These are phyloP conservation scores for Channa maculata DNA, from an alignment of 2,113 vertebrate genomes.

Conservation along the genomic window DNA sequence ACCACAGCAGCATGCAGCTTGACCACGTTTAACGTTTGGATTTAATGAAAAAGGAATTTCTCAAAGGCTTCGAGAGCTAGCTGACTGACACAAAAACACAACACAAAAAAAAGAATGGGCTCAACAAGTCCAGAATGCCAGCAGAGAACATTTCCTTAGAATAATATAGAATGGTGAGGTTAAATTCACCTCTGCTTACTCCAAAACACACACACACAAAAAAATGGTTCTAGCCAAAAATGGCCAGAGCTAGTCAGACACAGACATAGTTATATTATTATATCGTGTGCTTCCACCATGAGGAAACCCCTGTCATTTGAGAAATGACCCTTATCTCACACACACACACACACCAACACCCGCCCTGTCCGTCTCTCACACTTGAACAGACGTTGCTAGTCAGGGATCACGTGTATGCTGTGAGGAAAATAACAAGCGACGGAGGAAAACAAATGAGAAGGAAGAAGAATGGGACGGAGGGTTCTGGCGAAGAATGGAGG, in stretches of 20 bases:
- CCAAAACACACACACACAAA: background rate
- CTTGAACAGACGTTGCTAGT: constrained; percentile 20
- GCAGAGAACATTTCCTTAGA: background rate
- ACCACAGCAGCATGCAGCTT: no score
- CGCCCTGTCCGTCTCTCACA: constrained; percentile 25
- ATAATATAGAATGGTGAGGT: background rate
- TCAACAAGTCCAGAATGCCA: no score
- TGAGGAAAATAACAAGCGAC: constrained; percentile 34
- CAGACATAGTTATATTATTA: background rate
- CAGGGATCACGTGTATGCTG: constrained; percentile 15
- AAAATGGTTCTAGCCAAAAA: background rate
- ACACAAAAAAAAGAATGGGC: no score
- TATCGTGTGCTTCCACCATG: background rate
- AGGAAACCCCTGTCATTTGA: constrained; percentile 44
- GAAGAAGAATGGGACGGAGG: background rate
- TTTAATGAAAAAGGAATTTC: no score
- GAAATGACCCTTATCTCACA: constrained; percentile 21
- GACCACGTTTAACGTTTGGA: no score
- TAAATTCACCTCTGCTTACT: background rate
- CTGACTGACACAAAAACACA: no score
- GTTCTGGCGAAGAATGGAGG: constrained; percentile 18
- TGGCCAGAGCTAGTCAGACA: background rate
- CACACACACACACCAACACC: constrained; percentile 18
- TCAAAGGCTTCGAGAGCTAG: no score
- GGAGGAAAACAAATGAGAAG: background rate